Percentiles rank a stretch among this genome's conserved stretches.
Conservation (phyloP, 2,113 vertebrate species). For the Megalops atlanticus region DNA sequence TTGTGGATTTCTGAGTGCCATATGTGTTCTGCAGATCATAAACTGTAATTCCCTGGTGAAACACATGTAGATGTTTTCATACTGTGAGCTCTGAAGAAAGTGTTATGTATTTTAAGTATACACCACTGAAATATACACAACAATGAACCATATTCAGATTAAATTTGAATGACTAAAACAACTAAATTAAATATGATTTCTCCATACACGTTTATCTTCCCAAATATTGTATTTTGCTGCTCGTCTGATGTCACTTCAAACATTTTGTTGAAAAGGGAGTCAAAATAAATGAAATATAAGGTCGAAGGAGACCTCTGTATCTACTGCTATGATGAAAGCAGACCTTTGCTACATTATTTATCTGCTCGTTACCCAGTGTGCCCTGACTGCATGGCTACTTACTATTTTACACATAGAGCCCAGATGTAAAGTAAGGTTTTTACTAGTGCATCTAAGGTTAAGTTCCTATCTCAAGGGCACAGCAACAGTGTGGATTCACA, state of each 20-base stretch:
- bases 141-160: too few relatives aligned
- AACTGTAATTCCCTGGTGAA: too few relatives aligned
- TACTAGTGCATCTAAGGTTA: background rate
- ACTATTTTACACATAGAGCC: background rate
- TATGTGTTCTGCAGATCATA: too few relatives aligned
- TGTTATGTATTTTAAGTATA: too few relatives aligned
- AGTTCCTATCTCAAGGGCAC: background rate
- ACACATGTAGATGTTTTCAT: too few relatives aligned
- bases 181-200: too few relatives aligned
- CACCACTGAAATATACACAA: too few relatives aligned
- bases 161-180: too few relatives aligned
- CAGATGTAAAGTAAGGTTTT: background rate
- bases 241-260: background rate
- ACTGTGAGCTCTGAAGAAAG: too few relatives aligned
- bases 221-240: background rate
- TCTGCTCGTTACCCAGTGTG: background rate
- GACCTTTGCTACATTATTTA: background rate
- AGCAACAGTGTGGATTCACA: background rate
- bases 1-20: too few relatives aligned
- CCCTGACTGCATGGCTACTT: background rate
- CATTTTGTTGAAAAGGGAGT: background rate
- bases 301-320: background rate
- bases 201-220: too few relatives aligned
- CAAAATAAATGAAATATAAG: conserved; percentile 3
- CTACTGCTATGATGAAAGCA: background rate